phyloP scores from a whole-genome alignment of 2,113 vertebrate genomes.

The Astatoreochromis straeleni region DNA sequence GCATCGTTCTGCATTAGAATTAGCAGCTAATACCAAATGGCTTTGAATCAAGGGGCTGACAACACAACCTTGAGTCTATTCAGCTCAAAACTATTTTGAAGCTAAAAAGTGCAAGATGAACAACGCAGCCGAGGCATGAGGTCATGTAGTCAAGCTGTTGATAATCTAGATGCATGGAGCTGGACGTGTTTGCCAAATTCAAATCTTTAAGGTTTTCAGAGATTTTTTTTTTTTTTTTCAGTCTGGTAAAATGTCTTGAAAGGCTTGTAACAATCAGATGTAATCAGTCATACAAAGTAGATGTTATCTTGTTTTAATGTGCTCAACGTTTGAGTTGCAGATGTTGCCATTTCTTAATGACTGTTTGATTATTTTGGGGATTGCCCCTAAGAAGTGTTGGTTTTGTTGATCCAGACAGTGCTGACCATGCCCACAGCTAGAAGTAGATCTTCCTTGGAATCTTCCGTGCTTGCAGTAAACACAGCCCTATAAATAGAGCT shows the following conservation, averaged over 20 bases:
- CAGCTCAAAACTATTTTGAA: background rate
- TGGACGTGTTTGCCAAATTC: background rate
- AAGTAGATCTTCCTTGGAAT: constrained; percentile 29
- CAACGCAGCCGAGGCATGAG: background rate
- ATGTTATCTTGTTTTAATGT: background rate
- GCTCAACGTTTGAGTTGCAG: background rate
- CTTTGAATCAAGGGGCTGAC: background rate
- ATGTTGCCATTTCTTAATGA: background rate
- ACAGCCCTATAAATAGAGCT: constrained; percentile 63
- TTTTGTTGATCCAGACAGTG: constrained; percentile 25
- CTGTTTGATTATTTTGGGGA: background rate
- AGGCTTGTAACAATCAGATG: background rate
- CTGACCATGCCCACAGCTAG: background rate
- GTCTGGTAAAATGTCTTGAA: background rate
- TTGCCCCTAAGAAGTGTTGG: background rate
- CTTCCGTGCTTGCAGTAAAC: constrained; percentile 46
- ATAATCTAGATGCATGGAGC: background rate
- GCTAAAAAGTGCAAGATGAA: background rate
- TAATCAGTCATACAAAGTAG: background rate
- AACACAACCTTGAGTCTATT: background rate
- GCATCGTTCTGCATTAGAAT: background rate
- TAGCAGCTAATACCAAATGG: background rate
- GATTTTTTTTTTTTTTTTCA: background rate
- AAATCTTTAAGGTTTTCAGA: background rate
- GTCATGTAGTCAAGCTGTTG: constrained; percentile 9